Percentiles rank a stretch among this genome's conserved stretches.
Conservation (phyloP, 2,113 vertebrate species). For the Hydrochoerus hydrochaeris region DNA sequence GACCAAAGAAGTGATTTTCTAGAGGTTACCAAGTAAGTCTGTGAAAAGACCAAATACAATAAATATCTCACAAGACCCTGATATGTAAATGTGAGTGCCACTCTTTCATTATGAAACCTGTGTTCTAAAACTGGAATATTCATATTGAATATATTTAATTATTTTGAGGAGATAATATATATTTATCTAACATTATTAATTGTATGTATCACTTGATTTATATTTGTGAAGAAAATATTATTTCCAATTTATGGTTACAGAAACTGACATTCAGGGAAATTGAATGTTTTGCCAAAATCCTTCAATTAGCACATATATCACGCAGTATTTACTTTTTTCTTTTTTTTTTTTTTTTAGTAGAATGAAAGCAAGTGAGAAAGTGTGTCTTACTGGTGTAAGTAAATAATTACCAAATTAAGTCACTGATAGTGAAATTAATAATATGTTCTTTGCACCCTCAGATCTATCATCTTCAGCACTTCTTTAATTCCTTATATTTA, state of each 20-base stretch:
- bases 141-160: conserved; percentile 32
- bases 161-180: conserved; percentile 7
- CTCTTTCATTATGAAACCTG: background rate
- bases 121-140: background rate
- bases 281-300: background rate
- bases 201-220: conserved; percentile 7
- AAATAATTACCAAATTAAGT: background rate
- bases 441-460: background rate
- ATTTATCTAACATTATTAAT: conserved; percentile 25
- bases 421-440: background rate
- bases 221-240: conserved; percentile 15
- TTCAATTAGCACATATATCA: background rate
- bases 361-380: background rate
- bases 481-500: background rate
- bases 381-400: background rate
- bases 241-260: background rate
- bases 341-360: background rate
- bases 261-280: background rate
- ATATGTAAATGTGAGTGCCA: conserved; percentile 47
- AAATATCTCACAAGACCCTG: conserved; percentile 16
- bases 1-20: conserved; percentile 18
- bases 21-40: background rate
- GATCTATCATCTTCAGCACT: background rate
- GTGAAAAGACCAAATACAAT: conserved; percentile 9
- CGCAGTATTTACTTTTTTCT: background rate